Evolutionary conservation across 2,797 vertebrate species (phyloP), one percentile per base, ranked within the genome.

Genomic region (Rallus crepitans): DNA sequence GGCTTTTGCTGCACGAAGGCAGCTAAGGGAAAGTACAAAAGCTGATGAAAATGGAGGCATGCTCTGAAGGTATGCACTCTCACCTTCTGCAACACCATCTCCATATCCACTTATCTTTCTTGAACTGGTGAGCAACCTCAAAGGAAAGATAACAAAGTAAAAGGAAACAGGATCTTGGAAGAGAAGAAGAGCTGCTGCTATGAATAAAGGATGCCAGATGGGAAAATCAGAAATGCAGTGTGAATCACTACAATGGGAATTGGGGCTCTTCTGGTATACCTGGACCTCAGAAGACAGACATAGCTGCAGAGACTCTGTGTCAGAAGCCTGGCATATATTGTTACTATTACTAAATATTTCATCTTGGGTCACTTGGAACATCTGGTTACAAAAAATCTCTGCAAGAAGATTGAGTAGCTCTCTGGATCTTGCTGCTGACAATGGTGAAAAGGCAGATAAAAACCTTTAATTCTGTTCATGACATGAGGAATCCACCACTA

Each of bases 281-380:
- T 90, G 82, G 57, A 66, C 39, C 14, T 48, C 23, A 10, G 15
- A 50, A 76, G 70, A 89, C 83, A 93, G 87, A 65, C 17, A 5
- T 5, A 81, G 82, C 13, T 86, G 69, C 85, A 94, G 87, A 94
- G 69, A 57, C 25, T 2, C 0, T 65, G 40, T 93, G 70, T 93
- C 90, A 96, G 76, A 93, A 93, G n/a, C 59, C 75, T 95, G 90
- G 82, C 82, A 56, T 56, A 76, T 59, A 42, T 61, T 83, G 28
- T 53, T 79, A 47, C 50, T 89, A 40, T 86, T 87, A 91, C 66
- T 82, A 95, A 93, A 88, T 96, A 94, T 83, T 95, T 93, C 42
- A 82, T 78, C 56, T 68, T 35, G 4, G 8, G 28, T 83, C 31
- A 71, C 76, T 88, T 76, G 40, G 37, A 88, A 90, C 65, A 63